Percentiles rank a stretch among this genome's conserved stretches.
Conservation (phyloP, 2,797 vertebrate species). For the Clarias pachynema region DNA sequence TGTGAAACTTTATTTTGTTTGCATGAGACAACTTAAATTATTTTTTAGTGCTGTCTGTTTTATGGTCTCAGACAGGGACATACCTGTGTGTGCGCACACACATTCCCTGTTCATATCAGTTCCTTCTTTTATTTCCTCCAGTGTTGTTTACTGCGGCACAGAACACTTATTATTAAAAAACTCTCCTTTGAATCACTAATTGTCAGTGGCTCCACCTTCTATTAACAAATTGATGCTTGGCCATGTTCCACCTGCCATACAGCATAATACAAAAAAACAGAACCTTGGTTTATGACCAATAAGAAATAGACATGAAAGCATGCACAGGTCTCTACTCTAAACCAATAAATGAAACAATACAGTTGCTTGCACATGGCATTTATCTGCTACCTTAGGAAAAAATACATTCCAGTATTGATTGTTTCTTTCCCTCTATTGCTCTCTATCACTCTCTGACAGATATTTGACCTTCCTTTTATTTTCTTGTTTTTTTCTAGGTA, state of each 20-base stretch:
- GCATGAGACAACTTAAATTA: too few species aligned
- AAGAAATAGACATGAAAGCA: slow-evolving; percentile 6
- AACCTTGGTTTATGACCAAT: neutral
- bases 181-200: neutral
- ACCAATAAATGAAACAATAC: slow-evolving; percentile 12
- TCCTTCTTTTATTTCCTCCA: neutral
- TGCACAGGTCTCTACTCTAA: slow-evolving; percentile 19
- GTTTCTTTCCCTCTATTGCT: slow-evolving; percentile 25
- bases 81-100: neutral
- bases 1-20: too few species aligned
- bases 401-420: slow-evolving; percentile 53
- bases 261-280: neutral
- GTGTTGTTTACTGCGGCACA: neutral
- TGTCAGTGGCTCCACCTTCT: neutral
- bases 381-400: slow-evolving; percentile 44
- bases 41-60: too few species aligned
- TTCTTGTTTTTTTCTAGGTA: slow-evolving; percentile 51
- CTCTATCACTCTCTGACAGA: slow-evolving; percentile 64
- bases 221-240: neutral
- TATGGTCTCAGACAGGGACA: too few species aligned
- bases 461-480: slow-evolving; percentile 67
- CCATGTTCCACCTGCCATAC: neutral
- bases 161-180: neutral
- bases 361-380: slow-evolving; percentile 22
- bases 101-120: neutral